Percentiles rank a stretch among this genome's conserved stretches.
phyloP scores from a whole-genome alignment of 2,888 invertebrate genomes.

The Sphaerophoria rueppellii region DNA sequence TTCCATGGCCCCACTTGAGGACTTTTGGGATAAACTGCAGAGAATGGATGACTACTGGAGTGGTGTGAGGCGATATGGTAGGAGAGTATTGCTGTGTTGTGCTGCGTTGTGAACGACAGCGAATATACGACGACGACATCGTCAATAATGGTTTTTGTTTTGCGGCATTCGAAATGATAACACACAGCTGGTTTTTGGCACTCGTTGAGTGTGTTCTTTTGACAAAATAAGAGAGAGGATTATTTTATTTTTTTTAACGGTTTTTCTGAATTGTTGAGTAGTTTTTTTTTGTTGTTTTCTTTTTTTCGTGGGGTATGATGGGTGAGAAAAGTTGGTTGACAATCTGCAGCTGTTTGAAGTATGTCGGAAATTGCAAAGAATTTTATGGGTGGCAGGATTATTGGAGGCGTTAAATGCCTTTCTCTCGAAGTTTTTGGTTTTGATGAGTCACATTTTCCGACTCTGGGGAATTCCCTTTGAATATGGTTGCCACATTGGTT shows the following conservation, averaged over 20 bases:
- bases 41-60: slow-evolving; percentile 48
- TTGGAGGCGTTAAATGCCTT: slow-evolving; percentile 49
- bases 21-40: slow-evolving; percentile 73
- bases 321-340: neutral
- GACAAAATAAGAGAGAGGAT: slow-evolving; percentile 28
- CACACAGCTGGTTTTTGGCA: slow-evolving; percentile 63
- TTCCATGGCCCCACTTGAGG: slow-evolving; percentile 68
- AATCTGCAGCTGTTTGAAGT: slow-evolving; percentile 3
- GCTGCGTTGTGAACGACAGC: slow-evolving; percentile 61
- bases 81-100: slow-evolving; percentile 50
- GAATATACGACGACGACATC: slow-evolving; percentile 21
- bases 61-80: slow-evolving; percentile 38
- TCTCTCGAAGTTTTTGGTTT: slow-evolving; percentile 35
- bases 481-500: slow-evolving; percentile 7
- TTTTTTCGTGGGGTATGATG: neutral
- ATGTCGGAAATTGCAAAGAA: slow-evolving; percentile 29
- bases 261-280: slow-evolving; percentile 41
- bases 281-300: slow-evolving; percentile 2
- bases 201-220: slow-evolving; percentile 47
- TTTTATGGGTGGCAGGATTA: slow-evolving; percentile 35
- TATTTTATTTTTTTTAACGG: neutral
- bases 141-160: slow-evolving; percentile 65
- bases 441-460: slow-evolving; percentile 8
- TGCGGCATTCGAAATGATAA: slow-evolving; percentile 64
- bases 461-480: slow-evolving; percentile 23